A percentile compares a stretch with the other conserved stretches of the same genome.
phyloP scores from a whole-genome alignment of 2,113 vertebrate genomes.

The Abramis brama region DNA sequence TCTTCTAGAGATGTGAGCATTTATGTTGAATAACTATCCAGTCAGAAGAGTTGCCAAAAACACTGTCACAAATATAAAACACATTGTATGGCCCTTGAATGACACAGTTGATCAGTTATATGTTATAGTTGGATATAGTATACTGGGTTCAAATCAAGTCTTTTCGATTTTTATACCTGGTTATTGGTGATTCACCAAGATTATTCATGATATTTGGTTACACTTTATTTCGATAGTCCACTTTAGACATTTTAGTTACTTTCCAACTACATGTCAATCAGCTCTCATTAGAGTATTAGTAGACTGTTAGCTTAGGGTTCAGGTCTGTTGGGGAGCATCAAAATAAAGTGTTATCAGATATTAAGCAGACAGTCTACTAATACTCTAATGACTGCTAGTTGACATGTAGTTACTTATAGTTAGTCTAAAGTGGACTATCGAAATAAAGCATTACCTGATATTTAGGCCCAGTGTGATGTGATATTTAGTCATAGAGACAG shows the following conservation, averaged over 20 bases:
- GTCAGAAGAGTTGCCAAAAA: conserved; percentile 30
- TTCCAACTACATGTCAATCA: no score
- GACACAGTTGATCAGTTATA: background rate
- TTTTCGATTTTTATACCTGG: background rate
- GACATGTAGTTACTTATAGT: no score
- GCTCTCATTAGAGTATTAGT: no score
- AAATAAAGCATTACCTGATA: no score
- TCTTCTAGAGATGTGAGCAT: conserved; percentile 19
- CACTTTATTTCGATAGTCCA: no score
- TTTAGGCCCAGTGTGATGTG: background rate
- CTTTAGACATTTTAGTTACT: no score
- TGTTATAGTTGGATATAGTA: background rate
- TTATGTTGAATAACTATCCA: conserved; percentile 34
- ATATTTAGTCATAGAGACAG: background rate
- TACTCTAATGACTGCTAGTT: no score
- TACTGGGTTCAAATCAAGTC: background rate
- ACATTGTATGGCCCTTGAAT: background rate
- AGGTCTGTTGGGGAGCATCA: no score
- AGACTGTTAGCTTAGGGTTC: no score
- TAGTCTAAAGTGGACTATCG: no score
- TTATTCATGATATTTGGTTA: background rate
- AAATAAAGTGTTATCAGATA: no score
- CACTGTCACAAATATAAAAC: background rate
- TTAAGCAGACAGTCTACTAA: no score
- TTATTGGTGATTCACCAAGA: background rate